Conservation (phyloP, 2,113 vertebrate species). For the Dromiciops gliroides region DNA sequence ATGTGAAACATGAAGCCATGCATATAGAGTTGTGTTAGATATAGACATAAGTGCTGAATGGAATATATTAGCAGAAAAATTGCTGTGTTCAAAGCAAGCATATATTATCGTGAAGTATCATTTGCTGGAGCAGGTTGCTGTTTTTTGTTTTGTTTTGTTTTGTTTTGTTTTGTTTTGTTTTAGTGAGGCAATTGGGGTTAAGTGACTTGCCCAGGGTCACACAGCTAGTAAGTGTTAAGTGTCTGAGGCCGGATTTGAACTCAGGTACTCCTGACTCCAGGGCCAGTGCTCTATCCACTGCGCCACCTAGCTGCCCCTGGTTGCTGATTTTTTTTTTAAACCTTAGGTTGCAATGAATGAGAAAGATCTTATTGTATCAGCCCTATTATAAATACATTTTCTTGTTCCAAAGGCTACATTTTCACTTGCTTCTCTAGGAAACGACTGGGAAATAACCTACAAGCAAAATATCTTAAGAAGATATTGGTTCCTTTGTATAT, state of each 20-base stretch:
- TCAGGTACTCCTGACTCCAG: no score
- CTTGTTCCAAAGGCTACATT: not conserved
- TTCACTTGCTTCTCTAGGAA: no score
- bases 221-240: no score
- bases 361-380: conserved; percentile 7
- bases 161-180: no score
- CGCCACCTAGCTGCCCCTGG: no score
- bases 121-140: conserved; percentile 28
- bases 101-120: not conserved
- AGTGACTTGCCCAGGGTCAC: no score
- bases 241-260: no score
- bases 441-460: not conserved
- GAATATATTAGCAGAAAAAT: conserved; percentile 13
- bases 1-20: conserved; percentile 36
- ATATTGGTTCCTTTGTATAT: not conserved
- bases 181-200: no score
- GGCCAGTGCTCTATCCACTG: no score
- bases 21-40: not conserved
- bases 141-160: not conserved
- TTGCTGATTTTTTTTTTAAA: not conserved
- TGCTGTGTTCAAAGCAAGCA: conserved; percentile 29
- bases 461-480: conserved; percentile 5
- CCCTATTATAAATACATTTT: not conserved
- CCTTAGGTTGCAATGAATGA: conserved; percentile 2
- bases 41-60: conserved; percentile 34